Base-by-base conservation (phyloP, 2,888 invertebrate genomes). In the Phragmatobia fuliginosa region DNA sequence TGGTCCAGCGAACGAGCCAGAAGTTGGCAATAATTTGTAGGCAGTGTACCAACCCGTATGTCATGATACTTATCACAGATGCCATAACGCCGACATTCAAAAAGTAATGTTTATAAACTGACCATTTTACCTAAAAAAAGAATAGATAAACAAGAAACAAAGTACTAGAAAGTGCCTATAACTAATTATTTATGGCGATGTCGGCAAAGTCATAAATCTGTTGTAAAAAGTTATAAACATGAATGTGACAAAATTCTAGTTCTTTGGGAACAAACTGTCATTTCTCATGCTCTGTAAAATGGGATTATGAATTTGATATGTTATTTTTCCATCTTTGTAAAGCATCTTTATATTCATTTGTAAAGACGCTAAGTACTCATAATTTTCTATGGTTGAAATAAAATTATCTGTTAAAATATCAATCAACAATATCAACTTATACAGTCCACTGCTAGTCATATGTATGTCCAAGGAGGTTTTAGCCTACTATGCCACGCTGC, bases 21-120 rank as follows among this genome's bases (percentile, higher is more conserved):
- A 98, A 95, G 92, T 98, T 98, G 64, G 98, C 97, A 71, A 97
- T 97, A 70, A 98, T 97, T 86, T 97, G 97, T 92, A 98, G 97
- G 75, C 96, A 96, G 96, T 98, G 98, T 88, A 97, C 97, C 59
- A 97, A 88, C 77, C 98, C 95, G 88, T 98, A 97, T 91, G 98
- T 96, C 0, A 97, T 69, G 64, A 98, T 93, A 2, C 98, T 98
- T 11, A 96, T 92, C 21, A 97, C 87, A 0, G 97, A 96, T 67
- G 98, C 94, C 70, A 97, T 94, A 82, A 98, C 90, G 36, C 99
- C 98, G 75, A 99, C 97, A 62, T 98, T 97, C 88, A 96, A 96
- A 77, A 99, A 95, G 90, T 99, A 99, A 89, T 98, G 97, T 82
- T 97, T 96, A 93, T 99, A 99, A 0, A 99, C 99, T 72, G 95